Evolutionary conservation across 2,113 vertebrate genomes (phyloP).

Genomic region (Peromyscus maniculatus): DNA sequence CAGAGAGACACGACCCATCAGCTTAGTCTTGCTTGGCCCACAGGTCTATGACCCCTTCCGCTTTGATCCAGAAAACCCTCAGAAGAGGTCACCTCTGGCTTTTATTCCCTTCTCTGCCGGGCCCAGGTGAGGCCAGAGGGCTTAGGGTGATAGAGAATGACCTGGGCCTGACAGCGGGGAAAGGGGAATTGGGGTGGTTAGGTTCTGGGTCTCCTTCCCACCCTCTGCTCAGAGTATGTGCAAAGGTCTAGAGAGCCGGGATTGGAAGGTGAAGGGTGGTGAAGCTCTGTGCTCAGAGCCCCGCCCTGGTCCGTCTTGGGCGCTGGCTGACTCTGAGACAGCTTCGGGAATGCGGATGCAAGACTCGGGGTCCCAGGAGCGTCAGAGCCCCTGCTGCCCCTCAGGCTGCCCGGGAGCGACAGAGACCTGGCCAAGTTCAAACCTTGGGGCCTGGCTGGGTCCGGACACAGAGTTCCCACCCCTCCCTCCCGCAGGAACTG

Average conservation of each 20-base stretch:
- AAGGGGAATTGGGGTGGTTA: neutral
- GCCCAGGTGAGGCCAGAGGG: slow-evolving; percentile 88
- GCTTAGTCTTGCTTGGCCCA: neutral
- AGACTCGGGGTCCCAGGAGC: neutral
- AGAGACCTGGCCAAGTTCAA: neutral
- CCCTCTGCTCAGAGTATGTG: neutral
- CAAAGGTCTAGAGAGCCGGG: neutral
- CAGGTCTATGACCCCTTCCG: slow-evolving; percentile 92
- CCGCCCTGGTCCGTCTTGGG: neutral
- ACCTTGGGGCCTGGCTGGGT: neutral
- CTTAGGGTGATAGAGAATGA: neutral
- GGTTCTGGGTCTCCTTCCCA: neutral
- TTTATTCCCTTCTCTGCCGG: slow-evolving; percentile 88
- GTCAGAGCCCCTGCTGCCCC: neutral
- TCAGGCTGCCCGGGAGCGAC: no score
- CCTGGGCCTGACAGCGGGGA: neutral
- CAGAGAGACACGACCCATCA: neutral
- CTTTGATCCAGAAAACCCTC: slow-evolving; percentile 87
- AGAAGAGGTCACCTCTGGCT: slow-evolving; percentile 82
- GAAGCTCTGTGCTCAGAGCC: neutral
- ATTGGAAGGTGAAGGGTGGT: neutral
- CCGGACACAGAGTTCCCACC: neutral
- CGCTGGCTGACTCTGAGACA: neutral
- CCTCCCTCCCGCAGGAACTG: neutral
- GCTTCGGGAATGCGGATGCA: neutral